phyloP scores from a whole-genome alignment of 1,140 invertebrate species.

The Gerris buenoi region DNA sequence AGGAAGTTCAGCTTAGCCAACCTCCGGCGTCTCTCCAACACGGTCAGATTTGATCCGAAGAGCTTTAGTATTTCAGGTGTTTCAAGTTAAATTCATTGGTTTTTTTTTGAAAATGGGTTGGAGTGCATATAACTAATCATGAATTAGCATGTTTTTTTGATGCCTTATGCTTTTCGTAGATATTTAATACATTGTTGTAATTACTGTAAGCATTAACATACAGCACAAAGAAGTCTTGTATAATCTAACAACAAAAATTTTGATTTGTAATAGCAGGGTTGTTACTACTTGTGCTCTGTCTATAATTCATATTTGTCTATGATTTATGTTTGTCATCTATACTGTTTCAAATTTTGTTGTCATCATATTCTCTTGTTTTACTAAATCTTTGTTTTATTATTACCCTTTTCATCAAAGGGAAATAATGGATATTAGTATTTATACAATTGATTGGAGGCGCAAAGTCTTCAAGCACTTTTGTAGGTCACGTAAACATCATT shows the following conservation, averaged over 20 bases:
- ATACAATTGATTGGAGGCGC: no score
- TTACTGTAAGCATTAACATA: background rate
- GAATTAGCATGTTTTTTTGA: background rate
- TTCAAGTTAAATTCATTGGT: background rate
- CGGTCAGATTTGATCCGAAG: conserved; percentile 12
- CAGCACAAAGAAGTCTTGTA: background rate
- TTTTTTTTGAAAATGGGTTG: conserved; percentile 2
- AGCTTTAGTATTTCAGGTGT: background rate
- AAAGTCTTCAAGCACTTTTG: no score
- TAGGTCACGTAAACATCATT: no score
- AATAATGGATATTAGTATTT: no score
- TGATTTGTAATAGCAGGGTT: no score
- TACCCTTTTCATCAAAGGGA: no score
- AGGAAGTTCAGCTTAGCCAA: conserved; percentile 21
- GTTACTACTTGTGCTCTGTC: no score
- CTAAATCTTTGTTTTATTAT: no score
- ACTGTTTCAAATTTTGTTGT: no score
- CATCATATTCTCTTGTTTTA: no score
- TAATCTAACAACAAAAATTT: background rate
- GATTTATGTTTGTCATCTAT: no score
- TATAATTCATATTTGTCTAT: no score
- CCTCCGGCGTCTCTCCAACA: conserved; percentile 10
- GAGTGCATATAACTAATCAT: conserved; percentile 1
- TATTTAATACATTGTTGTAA: background rate
- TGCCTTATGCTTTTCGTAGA: background rate